These are phyloP conservation scores for Myiozetetes cayanensis DNA, from an alignment of 2,113 vertebrate species.

Conservation along the genomic window DNA sequence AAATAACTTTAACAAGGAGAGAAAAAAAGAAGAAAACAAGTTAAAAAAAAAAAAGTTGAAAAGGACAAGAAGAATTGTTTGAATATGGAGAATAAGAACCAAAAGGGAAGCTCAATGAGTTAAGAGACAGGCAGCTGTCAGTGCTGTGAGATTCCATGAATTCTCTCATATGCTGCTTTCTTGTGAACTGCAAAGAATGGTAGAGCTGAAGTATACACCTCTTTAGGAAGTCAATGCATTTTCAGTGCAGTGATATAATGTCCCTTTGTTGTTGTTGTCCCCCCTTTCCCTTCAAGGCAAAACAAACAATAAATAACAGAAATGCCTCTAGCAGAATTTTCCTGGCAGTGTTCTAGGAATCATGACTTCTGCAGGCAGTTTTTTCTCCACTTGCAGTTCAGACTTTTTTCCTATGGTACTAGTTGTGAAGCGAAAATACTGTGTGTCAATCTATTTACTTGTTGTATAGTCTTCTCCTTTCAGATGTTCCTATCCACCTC, in stretches of 20 bases:
- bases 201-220: not conserved
- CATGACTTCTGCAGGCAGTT: not conserved
- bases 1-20: not conserved
- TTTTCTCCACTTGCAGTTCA: not conserved
- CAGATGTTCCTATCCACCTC: not conserved
- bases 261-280: not conserved
- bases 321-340: not conserved
- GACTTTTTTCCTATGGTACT: not conserved
- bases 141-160: not conserved
- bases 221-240: not conserved
- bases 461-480: not conserved
- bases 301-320: not conserved
- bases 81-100: not conserved
- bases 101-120: not conserved
- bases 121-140: not conserved
- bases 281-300: not conserved
- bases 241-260: constrained; percentile 1
- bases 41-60: not conserved
- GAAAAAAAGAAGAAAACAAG: no score
- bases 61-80: not conserved
- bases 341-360: not conserved
- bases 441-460: not conserved
- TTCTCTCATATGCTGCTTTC: not conserved
- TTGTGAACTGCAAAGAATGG: not conserved
- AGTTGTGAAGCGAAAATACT: not conserved